A percentile compares a stretch with the other conserved stretches of the same genome.
These are phyloP conservation scores for Acrobasis consociella DNA, from an alignment of 2,888 invertebrate genomes.

Conservation along the genomic window DNA sequence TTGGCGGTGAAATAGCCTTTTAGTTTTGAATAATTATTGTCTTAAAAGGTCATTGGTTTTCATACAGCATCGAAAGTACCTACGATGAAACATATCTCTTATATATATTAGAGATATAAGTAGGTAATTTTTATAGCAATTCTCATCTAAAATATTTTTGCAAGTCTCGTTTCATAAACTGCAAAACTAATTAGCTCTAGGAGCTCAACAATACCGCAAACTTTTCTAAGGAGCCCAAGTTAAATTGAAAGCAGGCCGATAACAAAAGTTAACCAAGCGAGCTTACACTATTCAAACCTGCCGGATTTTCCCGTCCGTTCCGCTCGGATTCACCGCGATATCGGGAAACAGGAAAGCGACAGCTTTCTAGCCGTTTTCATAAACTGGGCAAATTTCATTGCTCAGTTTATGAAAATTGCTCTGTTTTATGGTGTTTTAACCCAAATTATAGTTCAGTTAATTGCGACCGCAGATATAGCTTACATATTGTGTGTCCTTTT, in stretches of 20 bases:
- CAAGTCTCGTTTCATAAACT: background rate
- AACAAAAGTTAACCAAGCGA: background rate
- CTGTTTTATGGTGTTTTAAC: too few species aligned
- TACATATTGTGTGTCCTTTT: too few species aligned
- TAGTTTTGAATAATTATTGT: too few species aligned
- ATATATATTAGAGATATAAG: too few species aligned
- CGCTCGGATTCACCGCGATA: constrained; percentile 16
- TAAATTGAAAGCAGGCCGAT: constrained; percentile 21
- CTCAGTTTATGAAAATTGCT: background rate
- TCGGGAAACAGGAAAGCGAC: constrained; percentile 7
- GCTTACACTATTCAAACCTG: constrained; percentile 11
- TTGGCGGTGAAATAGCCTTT: too few species aligned
- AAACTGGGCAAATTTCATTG: background rate
- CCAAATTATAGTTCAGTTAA: too few species aligned
- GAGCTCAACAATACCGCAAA: background rate
- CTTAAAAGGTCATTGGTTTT: too few species aligned
- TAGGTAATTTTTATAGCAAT: too few species aligned
- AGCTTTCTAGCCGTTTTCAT: background rate
- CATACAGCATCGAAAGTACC: too few species aligned
- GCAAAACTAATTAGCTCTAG: background rate
- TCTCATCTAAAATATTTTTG: too few species aligned
- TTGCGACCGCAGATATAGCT: too few species aligned
- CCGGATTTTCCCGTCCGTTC: constrained; percentile 17
- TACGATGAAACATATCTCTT: too few species aligned
- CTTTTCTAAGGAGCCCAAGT: constrained; percentile 10